Conservation (phyloP, 2,113 vertebrate genomes). For the Corydoras sp. region DNA sequence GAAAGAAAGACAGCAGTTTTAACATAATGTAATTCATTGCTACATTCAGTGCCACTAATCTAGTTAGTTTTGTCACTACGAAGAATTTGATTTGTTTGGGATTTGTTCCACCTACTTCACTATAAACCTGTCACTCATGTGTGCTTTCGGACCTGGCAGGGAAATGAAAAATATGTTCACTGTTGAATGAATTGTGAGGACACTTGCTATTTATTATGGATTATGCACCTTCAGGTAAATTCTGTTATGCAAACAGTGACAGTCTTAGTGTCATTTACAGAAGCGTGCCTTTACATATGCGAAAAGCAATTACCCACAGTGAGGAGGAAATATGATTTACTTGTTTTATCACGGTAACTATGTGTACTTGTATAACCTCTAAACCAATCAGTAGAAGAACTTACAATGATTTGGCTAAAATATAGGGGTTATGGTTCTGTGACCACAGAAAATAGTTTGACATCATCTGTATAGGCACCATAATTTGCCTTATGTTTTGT, state of each 20-base stretch:
- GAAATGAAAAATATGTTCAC: neutral
- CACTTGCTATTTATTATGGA: slow-evolving; percentile 6
- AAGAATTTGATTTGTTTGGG: slow-evolving; percentile 4
- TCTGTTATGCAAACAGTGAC: neutral
- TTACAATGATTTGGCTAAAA: slow-evolving; percentile 3
- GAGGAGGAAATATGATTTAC: slow-evolving; percentile 3
- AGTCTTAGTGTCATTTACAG: slow-evolving; percentile 7
- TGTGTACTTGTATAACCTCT: slow-evolving; percentile 1
- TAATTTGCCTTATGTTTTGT: slow-evolving; percentile 25
- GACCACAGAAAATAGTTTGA: slow-evolving; percentile 23
- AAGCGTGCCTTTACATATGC: slow-evolving; percentile 14
- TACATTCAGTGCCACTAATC: neutral
- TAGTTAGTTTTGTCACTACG: neutral
- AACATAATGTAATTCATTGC: neutral
- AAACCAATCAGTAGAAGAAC: neutral
- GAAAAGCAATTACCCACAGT: slow-evolving; percentile 8
- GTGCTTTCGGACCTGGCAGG: neutral
- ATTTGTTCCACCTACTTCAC: neutral
- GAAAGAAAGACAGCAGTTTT: neutral
- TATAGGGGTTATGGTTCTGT: neutral
- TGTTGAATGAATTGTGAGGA: neutral
- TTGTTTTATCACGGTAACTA: slow-evolving; percentile 11
- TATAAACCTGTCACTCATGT: neutral
- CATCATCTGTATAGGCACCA: slow-evolving; percentile 30
- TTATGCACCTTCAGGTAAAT: slow-evolving; percentile 1